A percentile compares a stretch with the other conserved stretches of the same genome.
Conservation (phyloP, 2,113 vertebrate genomes). For the Choloepus hoffmanni region DNA sequence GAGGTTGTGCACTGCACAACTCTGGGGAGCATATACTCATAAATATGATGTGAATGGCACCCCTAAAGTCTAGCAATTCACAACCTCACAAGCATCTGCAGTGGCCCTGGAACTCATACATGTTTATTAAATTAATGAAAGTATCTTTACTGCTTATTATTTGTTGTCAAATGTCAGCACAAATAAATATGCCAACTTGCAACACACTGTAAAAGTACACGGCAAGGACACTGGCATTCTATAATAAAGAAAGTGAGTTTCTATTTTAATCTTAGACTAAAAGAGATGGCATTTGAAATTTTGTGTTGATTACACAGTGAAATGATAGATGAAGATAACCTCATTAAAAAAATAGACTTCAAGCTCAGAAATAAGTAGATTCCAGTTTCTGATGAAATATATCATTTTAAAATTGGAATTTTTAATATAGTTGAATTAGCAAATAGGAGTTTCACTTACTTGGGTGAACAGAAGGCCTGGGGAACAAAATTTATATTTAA, state of each 20-base stretch:
- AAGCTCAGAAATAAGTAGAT: conserved; percentile 32
- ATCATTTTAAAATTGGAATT: conserved; percentile 25
- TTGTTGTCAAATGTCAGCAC: conserved; percentile 50
- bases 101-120: conserved; percentile 37
- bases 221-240: conserved; percentile 42
- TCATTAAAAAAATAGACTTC: neutral
- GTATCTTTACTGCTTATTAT: conserved; percentile 40
- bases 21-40: neutral
- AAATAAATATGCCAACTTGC: conserved; percentile 46
- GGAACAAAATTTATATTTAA: conserved; percentile 19
- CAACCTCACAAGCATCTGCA: conserved; percentile 9
- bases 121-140: conserved; percentile 51
- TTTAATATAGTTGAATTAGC: conserved; percentile 50
- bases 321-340: conserved; percentile 38
- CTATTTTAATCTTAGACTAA: conserved; percentile 55
- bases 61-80: neutral
- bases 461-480: conserved; percentile 4
- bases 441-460: conserved; percentile 20
- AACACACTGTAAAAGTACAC: neutral
- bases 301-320: conserved; percentile 49
- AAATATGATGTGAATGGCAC: neutral
- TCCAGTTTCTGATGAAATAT: conserved; percentile 27
- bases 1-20: neutral
- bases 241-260: conserved; percentile 66
- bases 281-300: conserved; percentile 63